Evolutionary conservation across 30 jellyfish, hydroid and myxozoan genomes (phyloP), one percentile per base, ranked within the genome.

Genomic region (Aurelia sp.): DNA sequence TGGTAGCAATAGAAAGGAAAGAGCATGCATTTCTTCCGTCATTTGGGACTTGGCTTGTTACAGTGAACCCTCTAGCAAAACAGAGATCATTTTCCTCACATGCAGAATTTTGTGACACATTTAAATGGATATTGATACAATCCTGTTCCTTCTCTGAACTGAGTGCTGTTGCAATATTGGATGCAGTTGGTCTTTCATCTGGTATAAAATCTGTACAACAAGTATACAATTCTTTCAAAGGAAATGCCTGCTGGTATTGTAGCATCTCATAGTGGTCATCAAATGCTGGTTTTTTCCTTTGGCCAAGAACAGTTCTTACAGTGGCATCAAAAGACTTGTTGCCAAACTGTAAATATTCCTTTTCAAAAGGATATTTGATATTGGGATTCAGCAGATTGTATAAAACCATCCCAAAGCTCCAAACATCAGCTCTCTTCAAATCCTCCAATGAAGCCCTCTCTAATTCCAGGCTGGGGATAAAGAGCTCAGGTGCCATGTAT

Each of bases 401-500:
- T 47, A 71, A 33, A 71, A 71, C 81, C 81, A 71, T 71, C 9
- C 81, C 81, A 47, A 20, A 71, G 5, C 65, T 47, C 81, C 66
- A 71, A 41, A 71, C 31, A 47, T 71, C 81, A 47, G 65, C 65
- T 11, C 65, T 47, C 65, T 71, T 47, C 65, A 71, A 47, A 37
- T 71, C 81, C 11, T 71, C 65, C 62, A 37, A 33, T 22, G 62
- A 33, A 47, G 65, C 81, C 22, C 30, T 33, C 62, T 33, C 81
- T 33, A 71, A 47, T 71, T 37, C 81, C 62, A 33, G 62, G 81
- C 65, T 47, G n/a, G 81, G 65, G 65, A 47, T 47, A 37, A 71
- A 33, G 81, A 71, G 62, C n/a, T 71, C 81, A 71, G 81, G 81
- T 13, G 81, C 81, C 81, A 71, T 71, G 35, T 71, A 71, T 33